Conservation (phyloP, 2,113 vertebrate species). For the Phodopus roborovskii region DNA sequence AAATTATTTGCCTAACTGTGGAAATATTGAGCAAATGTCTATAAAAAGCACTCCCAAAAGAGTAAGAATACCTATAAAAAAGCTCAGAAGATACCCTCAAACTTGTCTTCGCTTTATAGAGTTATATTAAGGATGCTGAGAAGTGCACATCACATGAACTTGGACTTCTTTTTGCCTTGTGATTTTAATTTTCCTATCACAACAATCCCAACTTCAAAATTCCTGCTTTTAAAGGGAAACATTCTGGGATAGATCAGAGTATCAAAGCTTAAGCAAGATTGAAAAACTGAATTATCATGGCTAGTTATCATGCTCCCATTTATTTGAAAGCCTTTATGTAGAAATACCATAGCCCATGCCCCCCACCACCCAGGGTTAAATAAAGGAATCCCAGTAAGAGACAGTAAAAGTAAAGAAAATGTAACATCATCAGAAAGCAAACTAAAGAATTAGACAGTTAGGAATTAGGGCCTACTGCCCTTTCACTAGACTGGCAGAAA, state of each 20-base stretch:
- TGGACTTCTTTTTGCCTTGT: neutral
- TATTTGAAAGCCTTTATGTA: neutral
- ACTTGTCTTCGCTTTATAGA: slow-evolving; percentile 11
- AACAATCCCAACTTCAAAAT: neutral
- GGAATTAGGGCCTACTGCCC: slow-evolving; percentile 59
- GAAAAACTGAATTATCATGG: slow-evolving; percentile 3
- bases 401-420: slow-evolving; percentile 67
- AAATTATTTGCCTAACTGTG: neutral
- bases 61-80: neutral
- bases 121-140: neutral
- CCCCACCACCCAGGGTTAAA: slow-evolving; percentile 32
- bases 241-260: neutral
- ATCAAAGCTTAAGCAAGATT: neutral
- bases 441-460: slow-evolving; percentile 42
- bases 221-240: neutral
- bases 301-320: neutral
- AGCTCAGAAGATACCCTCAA: neutral
- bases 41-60: neutral
- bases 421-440: slow-evolving; percentile 68
- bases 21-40: neutral
- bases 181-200: slow-evolving; percentile 6
- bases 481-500: slow-evolving; percentile 75
- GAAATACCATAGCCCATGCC: neutral
- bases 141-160: neutral
- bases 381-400: slow-evolving; percentile 58